phyloP scores from a whole-genome alignment of 2,888 invertebrate species.

The Protodeltote pygarga region DNA sequence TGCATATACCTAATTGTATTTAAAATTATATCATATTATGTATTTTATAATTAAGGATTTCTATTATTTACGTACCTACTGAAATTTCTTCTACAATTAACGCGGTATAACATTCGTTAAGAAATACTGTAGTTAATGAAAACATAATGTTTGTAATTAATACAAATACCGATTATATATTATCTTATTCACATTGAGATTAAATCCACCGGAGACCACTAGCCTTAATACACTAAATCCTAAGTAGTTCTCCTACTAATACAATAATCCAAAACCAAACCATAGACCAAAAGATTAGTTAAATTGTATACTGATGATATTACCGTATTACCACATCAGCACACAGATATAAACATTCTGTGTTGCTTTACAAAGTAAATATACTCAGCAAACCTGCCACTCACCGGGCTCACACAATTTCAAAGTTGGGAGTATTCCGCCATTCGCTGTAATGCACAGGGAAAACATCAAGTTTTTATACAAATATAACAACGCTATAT shows the following conservation, averaged over 20 bases:
- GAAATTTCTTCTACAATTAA: no score
- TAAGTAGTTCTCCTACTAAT: constrained; percentile 16
- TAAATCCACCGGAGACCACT: constrained; percentile 20
- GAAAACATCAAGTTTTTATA: constrained; percentile 14
- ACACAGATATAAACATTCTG: constrained; percentile 22
- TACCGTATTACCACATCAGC: constrained; percentile 17
- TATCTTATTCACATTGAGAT: constrained; percentile 16
- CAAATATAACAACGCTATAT: constrained; percentile 24
- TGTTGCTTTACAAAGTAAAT: constrained; percentile 22
- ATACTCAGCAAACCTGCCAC: constrained; percentile 11
- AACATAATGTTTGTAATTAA: no score
- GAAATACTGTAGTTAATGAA: no score
- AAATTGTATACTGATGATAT: constrained; percentile 15
- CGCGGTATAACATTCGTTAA: no score
- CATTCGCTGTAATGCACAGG: constrained; percentile 2
- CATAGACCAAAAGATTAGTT: constrained; percentile 15
- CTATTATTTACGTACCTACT: no score
- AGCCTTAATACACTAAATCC: constrained; percentile 3
- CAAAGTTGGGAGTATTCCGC: constrained; percentile 11
- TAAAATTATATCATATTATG: no score
- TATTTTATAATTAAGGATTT: no score
- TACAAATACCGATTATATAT: no score
- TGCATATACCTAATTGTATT: no score
- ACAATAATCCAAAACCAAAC: constrained; percentile 18
- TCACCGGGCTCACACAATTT: constrained; percentile 12